Evolutionary conservation across 2,888 invertebrate species (phyloP), one percentile per base, ranked within the genome.

Genomic region (Lordiphosa andalusiaca): DNA sequence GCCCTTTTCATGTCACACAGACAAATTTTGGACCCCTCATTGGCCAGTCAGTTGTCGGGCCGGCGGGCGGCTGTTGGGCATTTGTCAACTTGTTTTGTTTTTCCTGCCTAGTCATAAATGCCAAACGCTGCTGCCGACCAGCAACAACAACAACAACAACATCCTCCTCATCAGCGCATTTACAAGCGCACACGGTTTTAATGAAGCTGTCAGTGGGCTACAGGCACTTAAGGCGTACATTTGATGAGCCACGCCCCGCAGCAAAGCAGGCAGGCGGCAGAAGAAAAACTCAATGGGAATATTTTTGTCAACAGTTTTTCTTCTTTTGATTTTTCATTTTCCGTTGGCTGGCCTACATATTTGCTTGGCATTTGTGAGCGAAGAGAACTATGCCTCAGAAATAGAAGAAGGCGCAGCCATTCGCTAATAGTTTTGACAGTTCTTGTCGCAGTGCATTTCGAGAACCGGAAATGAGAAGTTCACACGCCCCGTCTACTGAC

Each of bases 351-450:
- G 76, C 81, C 81, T 73, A 77, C 63, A 77, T 77, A 71, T 69
- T 69, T 83, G 50, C 65, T 61, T 77, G 80, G 64, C 83, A 82
- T 74, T 75, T 62, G 46, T 69, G 73, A 72, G 56, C 69, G 67
- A 78, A 60, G 73, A 69, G 80, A 72, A 80, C 80, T 75, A 80
- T 75, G 72, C 76, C 53, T 73, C 67, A 73, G 63, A 61, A 66
- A 70, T 83, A 83, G 75, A 70, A 83, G 75, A 70, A 73, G 67
- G 62, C 83, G 63, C 69, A 75, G 59, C 71, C 71, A 48, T 46
- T 60, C 67, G 80, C 83, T 76, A 82, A 76, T 76, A 76, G 83
- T 82, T 82, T 71, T 76, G 83, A 76, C 75, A 76, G 75, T 67
- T 59, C 62, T 64, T 82, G 75, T 78, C 75, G 83, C 71, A 30